Conservation (phyloP, 2,888 invertebrate genomes). For the Oligia strigilis region DNA sequence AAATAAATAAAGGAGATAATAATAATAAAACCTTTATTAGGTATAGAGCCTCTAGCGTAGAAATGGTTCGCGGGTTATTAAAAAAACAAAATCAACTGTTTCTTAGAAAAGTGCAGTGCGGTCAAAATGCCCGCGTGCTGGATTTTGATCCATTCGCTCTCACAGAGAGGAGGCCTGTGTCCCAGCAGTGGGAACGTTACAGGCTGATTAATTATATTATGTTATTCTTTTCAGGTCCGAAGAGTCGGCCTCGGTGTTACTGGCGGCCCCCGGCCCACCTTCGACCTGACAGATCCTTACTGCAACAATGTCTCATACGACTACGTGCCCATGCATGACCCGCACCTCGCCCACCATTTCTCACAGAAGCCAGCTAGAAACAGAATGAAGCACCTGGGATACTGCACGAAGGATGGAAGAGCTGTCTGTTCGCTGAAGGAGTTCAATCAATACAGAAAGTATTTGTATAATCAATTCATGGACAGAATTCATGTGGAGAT, state of each 20-base stretch:
- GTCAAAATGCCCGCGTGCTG: neutral
- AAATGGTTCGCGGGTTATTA: no score
- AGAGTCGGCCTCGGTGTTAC: conserved; percentile 85
- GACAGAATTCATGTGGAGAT: conserved; percentile 88
- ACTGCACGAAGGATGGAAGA: conserved; percentile 90
- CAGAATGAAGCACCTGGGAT: conserved; percentile 88
- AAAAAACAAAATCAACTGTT: no score
- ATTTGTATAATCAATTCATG: conserved; percentile 90
- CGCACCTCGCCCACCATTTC: conserved; percentile 89
- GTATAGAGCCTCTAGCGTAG: no score
- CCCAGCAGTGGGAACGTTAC: neutral
- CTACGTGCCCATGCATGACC: conserved; percentile 91
- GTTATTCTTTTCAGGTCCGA: conserved; percentile 77
- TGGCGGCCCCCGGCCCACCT: conserved; percentile 77
- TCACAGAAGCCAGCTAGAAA: conserved; percentile 81
- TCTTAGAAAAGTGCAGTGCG: no score
- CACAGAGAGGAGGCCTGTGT: neutral
- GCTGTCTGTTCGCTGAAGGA: conserved; percentile 92
- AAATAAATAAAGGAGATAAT: no score
- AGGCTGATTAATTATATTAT: neutral
- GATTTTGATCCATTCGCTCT: neutral
- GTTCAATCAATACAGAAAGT: conserved; percentile 92
- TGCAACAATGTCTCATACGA: conserved; percentile 87
- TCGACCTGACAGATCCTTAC: conserved; percentile 86
- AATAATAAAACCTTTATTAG: neutral